Conservation (phyloP, 2,888 invertebrate genomes). For the Coenonympha arcania region DNA sequence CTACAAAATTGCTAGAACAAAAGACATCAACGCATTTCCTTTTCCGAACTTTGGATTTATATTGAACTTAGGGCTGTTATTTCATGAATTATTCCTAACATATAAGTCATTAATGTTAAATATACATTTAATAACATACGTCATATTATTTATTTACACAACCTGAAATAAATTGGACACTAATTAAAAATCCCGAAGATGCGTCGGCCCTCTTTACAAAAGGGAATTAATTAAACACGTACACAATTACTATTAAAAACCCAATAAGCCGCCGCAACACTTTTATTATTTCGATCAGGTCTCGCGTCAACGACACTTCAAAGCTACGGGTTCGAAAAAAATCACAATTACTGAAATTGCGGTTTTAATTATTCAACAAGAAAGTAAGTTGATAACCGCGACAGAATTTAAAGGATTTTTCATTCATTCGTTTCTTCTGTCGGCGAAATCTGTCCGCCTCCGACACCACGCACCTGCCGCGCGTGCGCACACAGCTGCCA, state of each 20-base stretch:
- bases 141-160: neutral
- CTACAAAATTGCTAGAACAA: conserved; percentile 28
- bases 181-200: neutral
- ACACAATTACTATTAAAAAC: conserved; percentile 8
- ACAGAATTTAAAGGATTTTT: conserved; percentile 25
- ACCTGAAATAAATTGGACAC: neutral
- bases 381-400: conserved; percentile 24
- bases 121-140: neutral
- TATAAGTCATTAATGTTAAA: neutral
- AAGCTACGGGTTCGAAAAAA: conserved; percentile 8
- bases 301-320: conserved; percentile 14
- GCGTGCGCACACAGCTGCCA: conserved; percentile 31
- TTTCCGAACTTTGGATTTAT: neutral
- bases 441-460: conserved; percentile 12
- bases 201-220: conserved; percentile 4
- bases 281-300: conserved; percentile 21
- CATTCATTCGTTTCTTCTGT: conserved; percentile 26
- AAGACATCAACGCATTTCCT: conserved; percentile 57
- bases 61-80: neutral
- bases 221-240: conserved; percentile 10
- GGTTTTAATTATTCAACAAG: conserved; percentile 24
- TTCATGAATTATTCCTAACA: neutral
- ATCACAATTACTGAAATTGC: conserved; percentile 26
- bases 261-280: conserved; percentile 11
- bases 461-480: conserved; percentile 34